Base-by-base conservation (phyloP, 2,113 vertebrate species). In the Embiotoca jacksoni region DNA sequence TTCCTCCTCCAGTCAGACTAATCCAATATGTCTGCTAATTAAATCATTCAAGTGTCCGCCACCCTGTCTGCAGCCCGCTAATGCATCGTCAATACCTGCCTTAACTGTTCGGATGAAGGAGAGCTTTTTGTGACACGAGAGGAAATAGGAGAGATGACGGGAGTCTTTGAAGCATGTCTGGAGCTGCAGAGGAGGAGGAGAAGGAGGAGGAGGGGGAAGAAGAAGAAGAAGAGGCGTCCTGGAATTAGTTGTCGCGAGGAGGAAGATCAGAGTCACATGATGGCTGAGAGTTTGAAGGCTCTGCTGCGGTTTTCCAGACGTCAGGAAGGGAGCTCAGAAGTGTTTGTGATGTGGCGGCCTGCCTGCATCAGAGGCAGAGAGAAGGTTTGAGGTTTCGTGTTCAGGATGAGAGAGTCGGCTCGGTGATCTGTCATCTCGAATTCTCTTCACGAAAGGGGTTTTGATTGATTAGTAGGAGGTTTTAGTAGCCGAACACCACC, bases 11-110 rank as follows among this genome's bases (percentile, higher is more conserved):
- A 80, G 59, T 63, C 54, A 69, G 11, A 47, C 79, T 88, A 86
- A 89, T 89, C 79, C 61, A 86, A 78, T 89, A 81, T 72, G 47
- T 36, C 75, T 37, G 32, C 33, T 85, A 82, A 89, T 89, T 78
- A 58, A 52, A 83, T 89, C 57, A 75, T 3, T 57, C 5, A 10
- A 62, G 67, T 30, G 75, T 78, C 75, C 61, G 69, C 58, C 36
- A 41, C 39, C n/a, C 52, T 54, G 75, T 82, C 84, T 86, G 80
- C 23, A 2, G 49, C n/a, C 44, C 35, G 10, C 52, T 81, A 80
- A 78, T 68, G 60, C 68, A 70, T 71, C 47, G 75, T 58, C 73
- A 67, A 37, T 75, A 86, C 83, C 80, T 83, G 69, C 3, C 72
- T 72, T 8, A 6, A 63, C 30, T 54, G 49, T 36, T 41, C 4